phyloP scores from a whole-genome alignment of 2,888 invertebrate species.

The Stramonita haemastoma region DNA sequence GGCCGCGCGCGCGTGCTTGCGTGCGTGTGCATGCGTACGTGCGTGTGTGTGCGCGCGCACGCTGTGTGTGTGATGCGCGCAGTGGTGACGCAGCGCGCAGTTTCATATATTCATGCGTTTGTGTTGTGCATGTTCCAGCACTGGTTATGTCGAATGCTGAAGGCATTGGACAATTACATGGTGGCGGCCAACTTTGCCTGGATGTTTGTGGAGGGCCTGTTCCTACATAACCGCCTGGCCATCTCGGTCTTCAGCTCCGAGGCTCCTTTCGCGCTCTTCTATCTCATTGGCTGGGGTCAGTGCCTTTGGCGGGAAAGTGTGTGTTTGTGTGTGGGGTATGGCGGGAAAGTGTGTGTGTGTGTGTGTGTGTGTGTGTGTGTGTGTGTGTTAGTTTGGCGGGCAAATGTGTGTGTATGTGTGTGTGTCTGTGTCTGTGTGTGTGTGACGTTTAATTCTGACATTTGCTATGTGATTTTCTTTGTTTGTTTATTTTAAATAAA shows the following conservation, averaged over 20 bases:
- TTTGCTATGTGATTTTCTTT: too few relatives aligned
- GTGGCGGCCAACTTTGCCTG: constrained; percentile 81
- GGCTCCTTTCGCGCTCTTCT: constrained; percentile 80
- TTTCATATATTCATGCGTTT: not conserved
- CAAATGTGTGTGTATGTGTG: not conserved
- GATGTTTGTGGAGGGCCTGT: constrained; percentile 81
- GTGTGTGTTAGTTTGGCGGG: not conserved
- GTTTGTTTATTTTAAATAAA: too few relatives aligned
- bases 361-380: constrained; percentile 1
- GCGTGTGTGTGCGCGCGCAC: not conserved
- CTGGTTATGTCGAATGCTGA: constrained; percentile 80
- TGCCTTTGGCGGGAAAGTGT: not conserved
- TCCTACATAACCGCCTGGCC: constrained; percentile 79
- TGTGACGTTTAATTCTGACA: too few relatives aligned
- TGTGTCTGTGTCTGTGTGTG: not conserved
- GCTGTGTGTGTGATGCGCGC: not conserved
- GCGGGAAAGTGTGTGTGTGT: not conserved
- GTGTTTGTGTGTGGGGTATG: not conserved
- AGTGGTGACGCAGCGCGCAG: too few relatives aligned
- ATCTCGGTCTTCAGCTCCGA: constrained; percentile 80
- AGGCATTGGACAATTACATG: constrained; percentile 79
- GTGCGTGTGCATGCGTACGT: not conserved
- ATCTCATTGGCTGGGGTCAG: constrained; percentile 81
- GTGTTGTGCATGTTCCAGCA: constrained; percentile 75
- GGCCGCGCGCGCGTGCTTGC: not conserved